Evolutionary conservation across 2,113 vertebrate species (phyloP).

Genomic region (Corythornis madagascariensis): DNA sequence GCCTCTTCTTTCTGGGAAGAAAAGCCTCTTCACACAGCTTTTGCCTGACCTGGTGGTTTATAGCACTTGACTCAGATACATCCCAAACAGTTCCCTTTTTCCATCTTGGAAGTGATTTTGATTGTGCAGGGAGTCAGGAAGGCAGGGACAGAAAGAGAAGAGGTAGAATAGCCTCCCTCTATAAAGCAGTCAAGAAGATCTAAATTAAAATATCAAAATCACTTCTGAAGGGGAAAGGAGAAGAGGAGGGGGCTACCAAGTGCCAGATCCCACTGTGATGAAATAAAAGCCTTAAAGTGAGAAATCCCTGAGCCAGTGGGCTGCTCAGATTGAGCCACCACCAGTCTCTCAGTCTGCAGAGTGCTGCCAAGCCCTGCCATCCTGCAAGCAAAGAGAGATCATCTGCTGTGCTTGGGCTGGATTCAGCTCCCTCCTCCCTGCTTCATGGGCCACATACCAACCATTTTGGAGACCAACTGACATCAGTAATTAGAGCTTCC

Average conservation of each 20-base stretch:
- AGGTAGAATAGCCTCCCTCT: neutral
- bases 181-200: neutral
- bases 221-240: neutral
- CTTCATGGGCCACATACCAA: constrained; percentile 4
- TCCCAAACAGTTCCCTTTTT: neutral
- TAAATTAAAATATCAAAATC: constrained; percentile 33
- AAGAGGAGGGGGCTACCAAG: neutral
- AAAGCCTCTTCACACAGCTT: no score
- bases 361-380: neutral
- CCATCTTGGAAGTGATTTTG: neutral
- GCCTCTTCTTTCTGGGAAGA: neutral
- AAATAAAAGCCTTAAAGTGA: neutral
- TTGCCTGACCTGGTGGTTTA: neutral
- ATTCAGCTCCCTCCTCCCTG: constrained; percentile 20
- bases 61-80: neutral
- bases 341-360: neutral
- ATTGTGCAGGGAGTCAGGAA: no score
- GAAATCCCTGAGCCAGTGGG: neutral
- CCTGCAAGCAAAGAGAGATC: neutral
- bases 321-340: neutral
- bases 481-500: constrained; percentile 53
- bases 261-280: neutral
- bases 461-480: constrained; percentile 13
- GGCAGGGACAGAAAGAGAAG: no score
- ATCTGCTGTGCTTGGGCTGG: constrained; percentile 29